Percentiles rank a stretch among this genome's conserved stretches.
Evolutionary conservation across 2,797 vertebrate species (phyloP).

Genomic region (Onychomys leucogaster): DNA sequence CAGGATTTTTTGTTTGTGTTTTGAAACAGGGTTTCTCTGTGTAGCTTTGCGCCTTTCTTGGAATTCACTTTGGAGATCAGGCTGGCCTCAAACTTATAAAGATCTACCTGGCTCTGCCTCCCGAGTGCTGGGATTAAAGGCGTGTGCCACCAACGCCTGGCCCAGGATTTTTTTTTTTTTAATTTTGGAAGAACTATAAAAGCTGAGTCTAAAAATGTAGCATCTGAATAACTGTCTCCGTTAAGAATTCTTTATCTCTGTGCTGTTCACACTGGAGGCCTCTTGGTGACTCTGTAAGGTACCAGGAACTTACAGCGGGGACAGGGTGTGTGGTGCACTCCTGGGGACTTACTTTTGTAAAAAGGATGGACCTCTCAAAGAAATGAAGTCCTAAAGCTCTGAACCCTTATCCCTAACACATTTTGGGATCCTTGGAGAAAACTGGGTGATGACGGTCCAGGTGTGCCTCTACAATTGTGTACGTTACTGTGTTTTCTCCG

Average conservation of each 20-base stretch:
- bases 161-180: too few species aligned
- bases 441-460: not conserved
- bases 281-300: not conserved
- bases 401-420: not conserved
- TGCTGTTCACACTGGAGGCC: not conserved
- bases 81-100: too few species aligned
- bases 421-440: not conserved
- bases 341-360: not conserved
- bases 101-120: too few species aligned
- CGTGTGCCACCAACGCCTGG: too few species aligned
- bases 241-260: not conserved
- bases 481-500: not conserved
- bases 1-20: too few species aligned
- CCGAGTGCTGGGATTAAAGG: too few species aligned
- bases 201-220: not conserved
- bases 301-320: not conserved
- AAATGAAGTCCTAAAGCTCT: not conserved
- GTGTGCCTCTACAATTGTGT: not conserved
- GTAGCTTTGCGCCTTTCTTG: too few species aligned
- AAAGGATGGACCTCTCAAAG: slow-evolving; percentile 26
- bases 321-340: not conserved
- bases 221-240: not conserved
- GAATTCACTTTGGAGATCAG: too few species aligned
- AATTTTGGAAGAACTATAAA: slow-evolving; percentile 2
- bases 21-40: too few species aligned